Evolutionary conservation across 2,888 invertebrate genomes (phyloP).

Genomic region (Agrochola lychnidis): DNA sequence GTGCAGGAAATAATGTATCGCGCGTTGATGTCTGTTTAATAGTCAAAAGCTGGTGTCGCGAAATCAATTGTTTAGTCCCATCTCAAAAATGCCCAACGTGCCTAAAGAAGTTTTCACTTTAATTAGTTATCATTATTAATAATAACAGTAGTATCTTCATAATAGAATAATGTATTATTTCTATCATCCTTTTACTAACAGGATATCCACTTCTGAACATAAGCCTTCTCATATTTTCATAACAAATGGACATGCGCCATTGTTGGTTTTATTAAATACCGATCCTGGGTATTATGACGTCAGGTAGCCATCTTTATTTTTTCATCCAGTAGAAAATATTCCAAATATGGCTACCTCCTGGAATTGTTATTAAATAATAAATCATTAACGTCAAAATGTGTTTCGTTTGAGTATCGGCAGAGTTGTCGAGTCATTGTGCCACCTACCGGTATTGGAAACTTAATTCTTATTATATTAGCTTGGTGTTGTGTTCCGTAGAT

Average conservation of each 20-base stretch:
- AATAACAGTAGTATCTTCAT: too few species aligned
- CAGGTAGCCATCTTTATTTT: conserved; percentile 52
- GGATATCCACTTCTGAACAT: background rate
- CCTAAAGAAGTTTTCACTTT: too few species aligned
- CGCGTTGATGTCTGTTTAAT: too few species aligned
- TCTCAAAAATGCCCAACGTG: too few species aligned
- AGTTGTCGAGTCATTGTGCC: conserved; percentile 61
- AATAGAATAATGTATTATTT: background rate
- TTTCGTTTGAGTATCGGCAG: conserved; percentile 58
- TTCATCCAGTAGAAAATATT: conserved; percentile 37
- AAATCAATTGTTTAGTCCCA: too few species aligned
- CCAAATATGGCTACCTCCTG: conserved; percentile 51
- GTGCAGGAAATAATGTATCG: too few species aligned
- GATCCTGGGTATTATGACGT: background rate
- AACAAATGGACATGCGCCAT: background rate
- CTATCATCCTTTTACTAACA: background rate
- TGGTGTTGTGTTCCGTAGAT: conserved; percentile 56
- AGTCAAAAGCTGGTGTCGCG: too few species aligned
- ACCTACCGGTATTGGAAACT: conserved; percentile 49
- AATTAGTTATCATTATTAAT: too few species aligned
- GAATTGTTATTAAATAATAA: conserved; percentile 74
- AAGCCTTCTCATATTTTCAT: background rate
- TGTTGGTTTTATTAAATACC: conserved; percentile 3
- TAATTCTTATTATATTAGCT: conserved; percentile 7
- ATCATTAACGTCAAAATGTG: conserved; percentile 78